A percentile compares a stretch with the other conserved stretches of the same genome.
These are phyloP conservation scores for Microcebus ravelobensis DNA, from an alignment of 2,113 vertebrate species.

Conservation along the genomic window DNA sequence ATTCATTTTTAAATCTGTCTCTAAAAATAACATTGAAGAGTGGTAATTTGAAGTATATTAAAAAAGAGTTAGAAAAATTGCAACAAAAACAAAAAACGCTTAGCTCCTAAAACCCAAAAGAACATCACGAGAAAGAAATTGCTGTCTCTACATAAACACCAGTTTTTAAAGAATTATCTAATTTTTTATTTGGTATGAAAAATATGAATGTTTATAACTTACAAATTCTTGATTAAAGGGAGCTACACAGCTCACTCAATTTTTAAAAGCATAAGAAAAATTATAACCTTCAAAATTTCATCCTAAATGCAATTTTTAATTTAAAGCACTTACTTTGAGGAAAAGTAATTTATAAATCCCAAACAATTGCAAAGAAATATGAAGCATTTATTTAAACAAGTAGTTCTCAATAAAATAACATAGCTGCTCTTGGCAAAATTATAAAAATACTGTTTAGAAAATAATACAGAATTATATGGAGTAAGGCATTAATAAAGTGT, in stretches of 20 bases:
- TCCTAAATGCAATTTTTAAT: slow-evolving; percentile 27
- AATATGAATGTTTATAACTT: not conserved
- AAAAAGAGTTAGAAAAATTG: not conserved
- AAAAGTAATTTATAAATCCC: slow-evolving; percentile 57
- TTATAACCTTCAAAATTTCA: slow-evolving; percentile 38
- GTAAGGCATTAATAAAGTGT: slow-evolving; percentile 25
- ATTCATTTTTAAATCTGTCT: slow-evolving; percentile 13
- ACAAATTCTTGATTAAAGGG: slow-evolving; percentile 1
- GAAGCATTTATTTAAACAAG: slow-evolving; percentile 58
- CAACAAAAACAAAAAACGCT: not conserved
- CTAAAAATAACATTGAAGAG: slow-evolving; percentile 44
- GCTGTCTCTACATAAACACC: not conserved
- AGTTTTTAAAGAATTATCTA: slow-evolving; percentile 41
- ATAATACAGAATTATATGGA: slow-evolving; percentile 45
- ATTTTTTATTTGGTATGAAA: slow-evolving; percentile 27
- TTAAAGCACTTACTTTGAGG: slow-evolving; percentile 42
- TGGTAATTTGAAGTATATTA: not conserved
- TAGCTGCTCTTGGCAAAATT: slow-evolving; percentile 24
- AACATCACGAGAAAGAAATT: not conserved
- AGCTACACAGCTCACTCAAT: not conserved
- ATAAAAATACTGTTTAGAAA: slow-evolving; percentile 44
- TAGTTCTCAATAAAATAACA: slow-evolving; percentile 50
- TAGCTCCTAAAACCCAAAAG: not conserved
- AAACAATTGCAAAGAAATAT: slow-evolving; percentile 14
- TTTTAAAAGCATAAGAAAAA: slow-evolving; percentile 31